Conservation (phyloP, 1,140 invertebrate species). For the Protaetia brevitarsis region DNA sequence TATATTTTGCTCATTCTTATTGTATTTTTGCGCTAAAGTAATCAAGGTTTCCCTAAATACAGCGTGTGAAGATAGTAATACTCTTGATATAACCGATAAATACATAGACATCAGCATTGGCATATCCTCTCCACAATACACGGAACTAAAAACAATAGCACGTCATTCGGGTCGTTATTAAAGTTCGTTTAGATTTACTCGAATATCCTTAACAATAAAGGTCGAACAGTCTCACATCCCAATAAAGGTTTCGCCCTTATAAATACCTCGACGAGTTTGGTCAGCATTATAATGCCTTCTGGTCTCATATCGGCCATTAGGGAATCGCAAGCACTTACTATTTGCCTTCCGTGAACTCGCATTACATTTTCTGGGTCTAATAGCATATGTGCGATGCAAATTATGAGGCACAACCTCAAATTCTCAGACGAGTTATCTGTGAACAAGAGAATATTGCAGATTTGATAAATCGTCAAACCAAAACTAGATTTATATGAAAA, state of each 20-base stretch:
- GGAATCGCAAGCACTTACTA: constrained; percentile 65
- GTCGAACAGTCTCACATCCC: constrained; percentile 63
- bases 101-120: constrained; percentile 72
- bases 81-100: constrained; percentile 71
- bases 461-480: no score
- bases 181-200: constrained; percentile 52
- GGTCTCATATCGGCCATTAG: constrained; percentile 74
- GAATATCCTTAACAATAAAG: constrained; percentile 64
- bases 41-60: constrained; percentile 65
- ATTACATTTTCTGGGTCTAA: constrained; percentile 78
- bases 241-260: constrained; percentile 62
- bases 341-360: constrained; percentile 62
- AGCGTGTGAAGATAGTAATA: constrained; percentile 71
- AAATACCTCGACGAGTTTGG: constrained; percentile 72
- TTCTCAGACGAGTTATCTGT: constrained; percentile 79
- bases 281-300: constrained; percentile 72
- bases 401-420: constrained; percentile 70
- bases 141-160: constrained; percentile 51
- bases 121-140: constrained; percentile 65
- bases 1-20: constrained; percentile 55
- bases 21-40: constrained; percentile 52
- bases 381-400: constrained; percentile 81
- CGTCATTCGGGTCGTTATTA: neutral
- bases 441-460: constrained; percentile 28
- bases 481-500: no score